Conservation (phyloP, 2,113 vertebrate species). For the Sylvia atricapilla region DNA sequence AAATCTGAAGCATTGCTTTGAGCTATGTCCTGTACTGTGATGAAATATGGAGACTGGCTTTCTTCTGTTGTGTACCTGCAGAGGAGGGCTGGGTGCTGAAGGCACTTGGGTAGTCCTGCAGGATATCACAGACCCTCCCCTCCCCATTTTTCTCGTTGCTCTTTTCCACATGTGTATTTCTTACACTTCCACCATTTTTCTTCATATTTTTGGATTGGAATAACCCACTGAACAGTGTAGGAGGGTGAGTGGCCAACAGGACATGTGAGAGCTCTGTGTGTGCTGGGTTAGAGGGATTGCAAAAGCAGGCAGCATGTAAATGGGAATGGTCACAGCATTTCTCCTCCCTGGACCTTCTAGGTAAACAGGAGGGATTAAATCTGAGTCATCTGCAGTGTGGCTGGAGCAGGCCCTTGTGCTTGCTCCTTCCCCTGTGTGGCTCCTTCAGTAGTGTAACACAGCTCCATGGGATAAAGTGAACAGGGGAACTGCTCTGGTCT, state of each 20-base stretch:
- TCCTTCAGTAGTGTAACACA: background rate
- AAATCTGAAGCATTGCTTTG: constrained; percentile 69
- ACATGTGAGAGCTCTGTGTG: background rate
- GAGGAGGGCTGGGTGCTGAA: background rate
- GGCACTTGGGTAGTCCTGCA: background rate
- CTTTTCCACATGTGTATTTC: background rate
- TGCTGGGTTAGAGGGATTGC: background rate
- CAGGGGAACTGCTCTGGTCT: background rate
- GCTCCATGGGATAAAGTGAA: background rate
- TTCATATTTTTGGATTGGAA: background rate
- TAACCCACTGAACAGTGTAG: accelerated
- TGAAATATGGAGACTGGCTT: constrained; percentile 40
- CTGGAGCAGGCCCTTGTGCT: background rate
- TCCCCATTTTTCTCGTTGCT: background rate
- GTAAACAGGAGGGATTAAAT: background rate
- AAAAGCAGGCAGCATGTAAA: background rate
- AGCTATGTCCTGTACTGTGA: constrained; percentile 71
- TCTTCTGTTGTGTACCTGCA: background rate
- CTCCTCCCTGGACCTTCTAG: background rate
- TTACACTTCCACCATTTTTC: background rate
- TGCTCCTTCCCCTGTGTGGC: background rate
- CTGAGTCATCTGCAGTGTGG: background rate
- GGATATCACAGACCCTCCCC: background rate
- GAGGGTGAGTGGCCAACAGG: accelerated
- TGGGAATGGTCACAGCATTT: background rate